A percentile compares a stretch with the other conserved stretches of the same genome.
Evolutionary conservation across 2,797 vertebrate species (phyloP).

Genomic region (Dicrostonyx torquatus): DNA sequence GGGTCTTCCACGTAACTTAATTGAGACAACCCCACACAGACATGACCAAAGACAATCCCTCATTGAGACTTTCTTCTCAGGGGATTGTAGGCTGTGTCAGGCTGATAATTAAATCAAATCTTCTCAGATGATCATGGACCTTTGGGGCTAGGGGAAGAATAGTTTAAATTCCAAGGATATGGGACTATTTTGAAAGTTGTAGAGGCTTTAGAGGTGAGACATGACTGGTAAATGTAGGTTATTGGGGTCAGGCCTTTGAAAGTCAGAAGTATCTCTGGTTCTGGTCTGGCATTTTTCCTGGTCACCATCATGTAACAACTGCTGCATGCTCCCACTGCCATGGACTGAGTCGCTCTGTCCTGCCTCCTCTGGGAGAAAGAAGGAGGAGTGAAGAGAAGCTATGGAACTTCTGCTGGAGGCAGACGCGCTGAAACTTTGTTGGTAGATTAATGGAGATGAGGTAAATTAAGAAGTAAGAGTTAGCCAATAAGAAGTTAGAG

Average conservation of each 20-base stretch:
- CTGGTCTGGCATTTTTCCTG: neutral
- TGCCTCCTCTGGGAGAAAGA: neutral
- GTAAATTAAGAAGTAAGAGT: too few relatives aligned
- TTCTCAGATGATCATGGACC: neutral
- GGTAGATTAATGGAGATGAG: too few relatives aligned
- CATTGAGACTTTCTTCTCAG: neutral
- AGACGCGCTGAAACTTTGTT: too few relatives aligned
- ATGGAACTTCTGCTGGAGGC: too few relatives aligned
- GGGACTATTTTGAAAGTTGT: neutral
- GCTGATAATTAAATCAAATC: neutral
- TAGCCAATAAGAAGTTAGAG: too few relatives aligned
- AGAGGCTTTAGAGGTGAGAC: neutral
- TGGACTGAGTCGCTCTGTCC: neutral
- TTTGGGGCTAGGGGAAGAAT: neutral
- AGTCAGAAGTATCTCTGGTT: neutral
- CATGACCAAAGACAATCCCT: neutral
- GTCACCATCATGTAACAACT: neutral
- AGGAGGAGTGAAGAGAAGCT: too few relatives aligned
- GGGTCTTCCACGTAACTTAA: neutral
- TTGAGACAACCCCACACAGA: neutral
- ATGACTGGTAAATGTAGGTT: neutral
- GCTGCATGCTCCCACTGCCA: neutral
- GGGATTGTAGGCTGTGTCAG: neutral
- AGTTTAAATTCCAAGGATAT: neutral
- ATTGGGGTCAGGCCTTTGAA: neutral